Evolutionary conservation across 2,888 invertebrate species (phyloP), one percentile per base, ranked within the genome.

Genomic region (Labia minor): DNA sequence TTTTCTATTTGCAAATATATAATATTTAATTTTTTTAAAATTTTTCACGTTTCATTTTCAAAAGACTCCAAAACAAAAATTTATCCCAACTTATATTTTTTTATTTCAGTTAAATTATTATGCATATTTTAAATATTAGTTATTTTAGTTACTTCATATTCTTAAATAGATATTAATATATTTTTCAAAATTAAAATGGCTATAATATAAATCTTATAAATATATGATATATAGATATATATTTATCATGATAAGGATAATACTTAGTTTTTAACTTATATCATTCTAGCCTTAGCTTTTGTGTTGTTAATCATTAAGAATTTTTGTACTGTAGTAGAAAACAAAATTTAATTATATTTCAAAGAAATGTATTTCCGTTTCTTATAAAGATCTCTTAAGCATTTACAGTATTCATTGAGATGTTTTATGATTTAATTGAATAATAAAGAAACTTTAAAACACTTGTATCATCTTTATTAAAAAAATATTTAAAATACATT

Each of bases 1-100:
- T 63, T 63, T 63, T 63, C 19, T 63, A 21, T 63, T 19, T 63
- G 20, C 18, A 33, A 63, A 26, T 63, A 16, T 63, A 63, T 19
- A 21, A 18, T 26, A 63, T 63, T 63, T 26, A 18, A 19, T 63
- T 63, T 26, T 21, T 63, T 21, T 63, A 63, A 16, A 26, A 26
- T 63, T 63, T 26, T 26, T 63, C 33, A 21, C 8, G 62, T 62
- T 61, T 62, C 62, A 26, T 33, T 63, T 20, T n/a, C 6, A 20
- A 33, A 19, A 26, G 26, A 8, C n/a, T n/a, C n/a, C n/a, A n/a
- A n/a, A n/a, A n/a, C n/a, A n/a, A n/a, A n/a, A n/a, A n/a, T n/a
- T n/a, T n/a, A n/a, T n/a, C n/a, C n/a, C n/a, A n/a, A n/a, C n/a
- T n/a, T n/a, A n/a, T n/a, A n/a, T n/a, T n/a, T n/a, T n/a, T n/a